A percentile compares a stretch with the other conserved stretches of the same genome.
phyloP scores from a whole-genome alignment of 2,113 vertebrate genomes.

The Leucopsar rothschildi region DNA sequence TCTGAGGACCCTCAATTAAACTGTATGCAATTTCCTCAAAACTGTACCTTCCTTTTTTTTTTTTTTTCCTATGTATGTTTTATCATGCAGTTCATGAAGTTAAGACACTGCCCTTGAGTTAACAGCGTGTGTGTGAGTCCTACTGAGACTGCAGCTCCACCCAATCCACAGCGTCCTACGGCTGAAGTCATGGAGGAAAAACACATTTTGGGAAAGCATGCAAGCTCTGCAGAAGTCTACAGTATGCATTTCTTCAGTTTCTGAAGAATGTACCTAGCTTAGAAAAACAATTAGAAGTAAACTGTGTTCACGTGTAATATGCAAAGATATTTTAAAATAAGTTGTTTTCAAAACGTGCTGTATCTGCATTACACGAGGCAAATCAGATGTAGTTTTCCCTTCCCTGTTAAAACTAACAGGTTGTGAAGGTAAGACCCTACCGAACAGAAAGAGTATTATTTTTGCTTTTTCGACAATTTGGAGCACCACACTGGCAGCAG shows the following conservation, averaged over 20 bases:
- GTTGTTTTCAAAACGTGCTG: neutral
- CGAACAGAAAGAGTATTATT: neutral
- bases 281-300: neutral
- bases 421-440: neutral
- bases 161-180: neutral
- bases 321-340: neutral
- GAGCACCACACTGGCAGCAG: fast-evolving
- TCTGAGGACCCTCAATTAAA: neutral
- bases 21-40: neutral
- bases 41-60: neutral
- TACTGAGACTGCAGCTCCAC: constrained; percentile 2
- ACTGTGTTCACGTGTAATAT: neutral
- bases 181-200: neutral
- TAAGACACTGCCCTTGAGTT: constrained; percentile 5
- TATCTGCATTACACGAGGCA: neutral
- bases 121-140: neutral
- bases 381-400: neutral
- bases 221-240: neutral
- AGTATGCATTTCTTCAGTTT: neutral
- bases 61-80: neutral
- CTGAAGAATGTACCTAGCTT: neutral
- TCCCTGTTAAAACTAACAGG: neutral
- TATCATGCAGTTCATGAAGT: neutral
- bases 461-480: neutral
- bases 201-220: neutral